phyloP scores from a whole-genome alignment of 2,888 invertebrate species.

The Dorcus parallelipipedus region DNA sequence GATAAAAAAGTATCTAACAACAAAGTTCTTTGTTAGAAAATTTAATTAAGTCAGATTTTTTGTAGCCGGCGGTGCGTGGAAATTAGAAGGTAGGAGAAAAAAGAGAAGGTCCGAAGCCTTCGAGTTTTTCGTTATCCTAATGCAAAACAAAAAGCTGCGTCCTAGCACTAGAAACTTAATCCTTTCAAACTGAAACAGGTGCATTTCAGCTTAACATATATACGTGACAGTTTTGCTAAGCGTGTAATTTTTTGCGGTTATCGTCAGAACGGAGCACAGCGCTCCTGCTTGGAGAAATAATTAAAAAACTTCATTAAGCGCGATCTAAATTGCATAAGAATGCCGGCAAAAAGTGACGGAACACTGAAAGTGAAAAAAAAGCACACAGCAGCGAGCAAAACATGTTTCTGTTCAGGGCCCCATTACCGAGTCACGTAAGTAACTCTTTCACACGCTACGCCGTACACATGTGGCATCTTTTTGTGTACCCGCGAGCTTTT shows the following conservation, averaged over 20 bases:
- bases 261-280: constrained; percentile 2
- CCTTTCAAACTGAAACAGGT: constrained; percentile 14
- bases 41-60: too few relatives aligned
- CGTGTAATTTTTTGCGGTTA: constrained; percentile 5
- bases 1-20: too few relatives aligned
- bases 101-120: not conserved
- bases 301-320: constrained; percentile 12
- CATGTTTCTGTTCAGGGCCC: constrained; percentile 23
- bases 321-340: constrained; percentile 19
- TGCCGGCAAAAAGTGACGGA: constrained; percentile 13
- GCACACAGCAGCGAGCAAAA: constrained; percentile 6
- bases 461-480: constrained; percentile 29
- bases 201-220: constrained; percentile 9
- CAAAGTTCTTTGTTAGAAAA: too few relatives aligned
- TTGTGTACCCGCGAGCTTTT: constrained; percentile 13
- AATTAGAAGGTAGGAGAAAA: not conserved
- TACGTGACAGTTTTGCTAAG: constrained; percentile 15
- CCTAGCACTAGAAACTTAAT: constrained; percentile 6
- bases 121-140: not conserved
- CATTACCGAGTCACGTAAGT: constrained; percentile 29
- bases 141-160: constrained; percentile 5
- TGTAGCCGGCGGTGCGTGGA: not conserved
- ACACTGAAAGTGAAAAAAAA: constrained; percentile 7
- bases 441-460: constrained; percentile 33
- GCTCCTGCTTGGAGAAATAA: not conserved